A percentile compares a stretch with the other conserved stretches of the same genome.
Conservation (phyloP, 2,797 vertebrate species). For the Darevskia nairensis region DNA sequence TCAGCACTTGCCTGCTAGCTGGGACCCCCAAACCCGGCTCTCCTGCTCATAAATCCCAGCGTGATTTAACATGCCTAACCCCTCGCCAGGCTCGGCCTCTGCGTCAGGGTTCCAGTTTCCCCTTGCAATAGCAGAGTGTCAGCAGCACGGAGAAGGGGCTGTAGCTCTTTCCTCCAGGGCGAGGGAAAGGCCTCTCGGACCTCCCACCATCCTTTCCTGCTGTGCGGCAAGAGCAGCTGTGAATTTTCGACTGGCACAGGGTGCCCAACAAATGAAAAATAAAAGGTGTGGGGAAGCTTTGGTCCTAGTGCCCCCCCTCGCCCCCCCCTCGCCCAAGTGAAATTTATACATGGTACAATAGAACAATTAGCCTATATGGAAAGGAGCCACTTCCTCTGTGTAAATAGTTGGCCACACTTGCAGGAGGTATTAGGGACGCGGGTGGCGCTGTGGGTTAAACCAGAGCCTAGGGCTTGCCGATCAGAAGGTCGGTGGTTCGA, state of each 20-base stretch:
- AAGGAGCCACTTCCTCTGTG: too few species aligned
- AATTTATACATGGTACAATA: too few species aligned
- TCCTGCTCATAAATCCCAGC: background rate
- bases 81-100: background rate
- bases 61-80: background rate
- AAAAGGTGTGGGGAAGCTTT: background rate
- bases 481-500: too few species aligned
- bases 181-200: background rate
- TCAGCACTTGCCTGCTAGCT: background rate
- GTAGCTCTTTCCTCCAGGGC: too few species aligned
- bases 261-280: background rate
- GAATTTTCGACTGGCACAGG: background rate
- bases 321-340: too few species aligned
- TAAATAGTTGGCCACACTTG: too few species aligned
- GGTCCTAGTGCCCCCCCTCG: too few species aligned
- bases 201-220: background rate
- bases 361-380: too few species aligned
- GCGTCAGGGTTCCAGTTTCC: background rate
- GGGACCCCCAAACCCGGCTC: background rate
- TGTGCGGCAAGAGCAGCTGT: background rate
- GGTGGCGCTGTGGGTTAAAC: too few species aligned
- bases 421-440: too few species aligned
- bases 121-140: conserved; percentile 7
- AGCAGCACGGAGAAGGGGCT: background rate
- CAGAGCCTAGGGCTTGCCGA: too few species aligned